Evolutionary conservation across 2,113 vertebrate species (phyloP).

Genomic region (Salvelinus fontinalis): DNA sequence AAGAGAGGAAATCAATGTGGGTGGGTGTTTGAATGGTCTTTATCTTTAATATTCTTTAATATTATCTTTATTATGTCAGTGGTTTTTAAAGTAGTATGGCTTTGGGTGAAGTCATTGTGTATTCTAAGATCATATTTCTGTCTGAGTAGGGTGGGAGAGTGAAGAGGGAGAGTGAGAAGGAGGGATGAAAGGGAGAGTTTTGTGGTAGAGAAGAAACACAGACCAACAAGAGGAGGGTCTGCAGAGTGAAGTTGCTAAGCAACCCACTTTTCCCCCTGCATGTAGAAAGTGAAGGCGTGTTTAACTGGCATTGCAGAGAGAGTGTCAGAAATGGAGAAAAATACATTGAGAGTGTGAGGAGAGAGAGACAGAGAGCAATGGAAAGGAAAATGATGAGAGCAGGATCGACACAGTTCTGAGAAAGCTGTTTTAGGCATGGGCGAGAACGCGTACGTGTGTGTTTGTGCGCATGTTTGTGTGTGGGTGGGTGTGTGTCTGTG

Average conservation of each 20-base stretch:
- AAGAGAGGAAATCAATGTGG: not conserved
- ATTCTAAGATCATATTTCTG: not conserved
- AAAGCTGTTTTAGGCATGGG: not conserved
- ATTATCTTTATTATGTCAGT: not conserved
- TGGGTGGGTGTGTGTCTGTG: not conserved
- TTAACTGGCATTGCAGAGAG: constrained; percentile 29
- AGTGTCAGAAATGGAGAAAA: constrained; percentile 21
- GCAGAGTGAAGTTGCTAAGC: constrained; percentile 61
- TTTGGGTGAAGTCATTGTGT: not conserved
- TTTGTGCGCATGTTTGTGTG: not conserved
- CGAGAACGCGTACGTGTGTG: not conserved
- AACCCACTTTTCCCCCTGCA: constrained; percentile 46
- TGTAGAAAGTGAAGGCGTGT: constrained; percentile 36
- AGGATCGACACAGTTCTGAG: not conserved
- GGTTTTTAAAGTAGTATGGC: not conserved
- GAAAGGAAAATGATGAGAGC: constrained; percentile 29
- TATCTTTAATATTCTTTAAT: not conserved
- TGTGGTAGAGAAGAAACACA: constrained; percentile 17
- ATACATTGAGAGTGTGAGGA: constrained; percentile 10
- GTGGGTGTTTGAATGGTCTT: not conserved
- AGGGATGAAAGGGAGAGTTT: not conserved
- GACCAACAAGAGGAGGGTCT: constrained; percentile 24
- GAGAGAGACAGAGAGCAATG: constrained; percentile 20
- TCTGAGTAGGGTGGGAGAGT: not conserved
- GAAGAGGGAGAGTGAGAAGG: not conserved